These are phyloP conservation scores for Hypena proboscidalis DNA, from an alignment of 2,888 invertebrate genomes.

Conservation along the genomic window DNA sequence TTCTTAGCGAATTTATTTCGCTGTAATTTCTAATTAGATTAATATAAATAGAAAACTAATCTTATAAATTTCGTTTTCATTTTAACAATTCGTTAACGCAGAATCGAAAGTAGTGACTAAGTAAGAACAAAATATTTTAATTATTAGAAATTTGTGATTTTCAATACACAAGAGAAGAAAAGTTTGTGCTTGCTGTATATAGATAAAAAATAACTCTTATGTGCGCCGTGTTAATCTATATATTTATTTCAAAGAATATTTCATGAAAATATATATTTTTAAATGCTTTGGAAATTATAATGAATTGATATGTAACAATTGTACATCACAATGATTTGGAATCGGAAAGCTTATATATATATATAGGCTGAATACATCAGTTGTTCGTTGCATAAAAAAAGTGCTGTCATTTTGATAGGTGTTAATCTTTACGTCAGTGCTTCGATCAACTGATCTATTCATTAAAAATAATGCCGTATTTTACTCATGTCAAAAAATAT, in stretches of 20 bases:
- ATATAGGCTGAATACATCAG: conserved; percentile 18
- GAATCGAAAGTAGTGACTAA: conserved; percentile 5
- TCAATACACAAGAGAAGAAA: conserved; percentile 8
- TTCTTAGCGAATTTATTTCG: background rate
- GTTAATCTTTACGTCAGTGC: background rate
- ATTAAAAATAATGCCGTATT: conserved; percentile 20
- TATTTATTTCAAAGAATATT: conserved; percentile 48
- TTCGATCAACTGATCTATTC: conserved; percentile 15
- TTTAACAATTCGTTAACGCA: conserved; percentile 1
- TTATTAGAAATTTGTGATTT: conserved; percentile 1
- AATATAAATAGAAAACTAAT: conserved; percentile 2
- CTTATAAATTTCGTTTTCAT: conserved; percentile 2
- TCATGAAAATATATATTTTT: conserved; percentile 67
- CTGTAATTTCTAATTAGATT: background rate
- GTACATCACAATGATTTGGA: conserved; percentile 63
- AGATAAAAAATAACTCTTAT: conserved; percentile 52
- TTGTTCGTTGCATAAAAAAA: conserved; percentile 1
- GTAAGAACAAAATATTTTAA: background rate
- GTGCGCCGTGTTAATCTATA: conserved; percentile 50
- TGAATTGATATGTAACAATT: conserved; percentile 74
- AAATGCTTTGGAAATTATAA: conserved; percentile 54
- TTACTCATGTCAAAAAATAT: conserved; percentile 25
- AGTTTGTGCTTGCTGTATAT: conserved; percentile 32
- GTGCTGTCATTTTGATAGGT: background rate
- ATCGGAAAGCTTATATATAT: conserved; percentile 35